A percentile compares a stretch with the other conserved stretches of the same genome.
Conservation (phyloP, 2,797 vertebrate species). For the Aeoliscus strigatus region DNA sequence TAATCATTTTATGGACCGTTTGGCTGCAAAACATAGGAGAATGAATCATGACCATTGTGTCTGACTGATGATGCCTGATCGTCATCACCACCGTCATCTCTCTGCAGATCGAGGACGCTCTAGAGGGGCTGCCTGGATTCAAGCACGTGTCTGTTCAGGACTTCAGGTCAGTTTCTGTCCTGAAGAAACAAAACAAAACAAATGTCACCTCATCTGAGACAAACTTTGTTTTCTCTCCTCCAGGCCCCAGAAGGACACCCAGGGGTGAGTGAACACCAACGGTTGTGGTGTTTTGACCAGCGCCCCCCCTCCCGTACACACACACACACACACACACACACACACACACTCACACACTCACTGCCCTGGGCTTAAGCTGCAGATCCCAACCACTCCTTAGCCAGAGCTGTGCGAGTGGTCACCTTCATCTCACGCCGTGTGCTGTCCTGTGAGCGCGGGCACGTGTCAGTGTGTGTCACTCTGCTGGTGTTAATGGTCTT, state of each 20-base stretch:
- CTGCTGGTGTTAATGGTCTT: conserved; percentile 57
- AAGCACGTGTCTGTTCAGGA: conserved; percentile 79
- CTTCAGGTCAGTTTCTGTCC: conserved; percentile 80
- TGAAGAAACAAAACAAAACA: neutral
- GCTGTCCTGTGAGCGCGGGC: conserved; percentile 33
- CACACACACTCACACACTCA: too few species aligned
- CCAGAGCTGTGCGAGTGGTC: conserved; percentile 12
- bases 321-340: too few species aligned
- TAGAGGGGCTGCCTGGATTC: conserved; percentile 84
- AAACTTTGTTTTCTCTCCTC: conserved; percentile 30
- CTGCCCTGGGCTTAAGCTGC: conserved; percentile 19
- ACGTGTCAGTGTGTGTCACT: conserved; percentile 43
- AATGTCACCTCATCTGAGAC: neutral
- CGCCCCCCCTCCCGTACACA: too few species aligned
- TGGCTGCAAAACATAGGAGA: conserved; percentile 11
- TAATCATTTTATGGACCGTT: conserved; percentile 6
- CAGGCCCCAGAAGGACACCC: conserved; percentile 76
- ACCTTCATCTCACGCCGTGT: conserved; percentile 21
- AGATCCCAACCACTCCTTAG: conserved; percentile 30
- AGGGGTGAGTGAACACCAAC: conserved; percentile 70
- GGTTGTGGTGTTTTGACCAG: too few species aligned
- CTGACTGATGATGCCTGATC: conserved; percentile 3
- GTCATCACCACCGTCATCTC: too few species aligned
- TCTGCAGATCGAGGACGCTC: conserved; percentile 81
- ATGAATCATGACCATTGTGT: too few species aligned